Percentiles rank a stretch among this genome's conserved stretches.
phyloP scores from a whole-genome alignment of 1,140 invertebrate genomes.

The Lepidostoma basale region DNA sequence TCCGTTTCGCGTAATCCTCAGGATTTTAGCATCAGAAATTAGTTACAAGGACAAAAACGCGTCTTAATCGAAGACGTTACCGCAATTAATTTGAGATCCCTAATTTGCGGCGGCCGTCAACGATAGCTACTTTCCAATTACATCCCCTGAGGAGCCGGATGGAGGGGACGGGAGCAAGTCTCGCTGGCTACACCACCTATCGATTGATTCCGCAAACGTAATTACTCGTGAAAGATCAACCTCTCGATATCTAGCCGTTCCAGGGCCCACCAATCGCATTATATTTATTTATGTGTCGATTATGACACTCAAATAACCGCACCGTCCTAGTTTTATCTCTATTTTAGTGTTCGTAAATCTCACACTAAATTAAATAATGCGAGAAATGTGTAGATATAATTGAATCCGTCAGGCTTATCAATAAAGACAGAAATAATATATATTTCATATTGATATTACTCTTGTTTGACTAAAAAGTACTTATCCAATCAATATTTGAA shows the following conservation, averaged over 20 bases:
- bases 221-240: constrained; percentile 42
- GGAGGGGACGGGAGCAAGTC: background rate
- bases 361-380: too few species aligned
- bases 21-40: constrained; percentile 1
- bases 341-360: background rate
- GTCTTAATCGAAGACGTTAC: constrained; percentile 18
- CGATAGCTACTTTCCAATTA: constrained; percentile 34
- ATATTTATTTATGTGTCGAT: background rate
- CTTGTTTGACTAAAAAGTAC: too few species aligned
- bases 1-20: background rate
- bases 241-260: constrained; percentile 15
- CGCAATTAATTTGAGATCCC: constrained; percentile 42
- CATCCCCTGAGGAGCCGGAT: constrained; percentile 13
- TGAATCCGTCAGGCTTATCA: too few species aligned
- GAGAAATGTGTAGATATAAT: too few species aligned
- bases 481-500: too few species aligned
- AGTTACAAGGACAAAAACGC: background rate
- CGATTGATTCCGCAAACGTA: constrained; percentile 41
- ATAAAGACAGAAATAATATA: too few species aligned
- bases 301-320: background rate
- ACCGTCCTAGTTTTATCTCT: background rate
- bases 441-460: too few species aligned
- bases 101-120: constrained; percentile 39
- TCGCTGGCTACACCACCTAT: constrained; percentile 31
- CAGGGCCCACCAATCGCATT: background rate